A percentile compares a stretch with the other conserved stretches of the same genome.
Conservation (phyloP, 2,113 vertebrate genomes). For the Emydocephalus ijimae region DNA sequence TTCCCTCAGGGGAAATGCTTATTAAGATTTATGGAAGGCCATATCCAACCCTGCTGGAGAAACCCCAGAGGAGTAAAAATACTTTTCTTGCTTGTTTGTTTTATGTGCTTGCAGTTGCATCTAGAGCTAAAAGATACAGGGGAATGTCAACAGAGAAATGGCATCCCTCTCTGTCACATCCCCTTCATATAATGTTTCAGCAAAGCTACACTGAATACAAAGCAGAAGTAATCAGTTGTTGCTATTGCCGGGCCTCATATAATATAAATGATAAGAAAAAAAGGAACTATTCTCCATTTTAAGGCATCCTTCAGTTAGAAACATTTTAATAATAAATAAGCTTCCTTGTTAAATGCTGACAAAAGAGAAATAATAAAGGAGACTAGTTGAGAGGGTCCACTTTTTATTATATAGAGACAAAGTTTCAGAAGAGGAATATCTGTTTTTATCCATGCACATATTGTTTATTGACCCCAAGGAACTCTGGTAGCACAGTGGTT, state of each 20-base stretch:
- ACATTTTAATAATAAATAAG: background rate
- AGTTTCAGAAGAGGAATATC: background rate
- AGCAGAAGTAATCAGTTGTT: background rate
- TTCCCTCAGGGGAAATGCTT: background rate
- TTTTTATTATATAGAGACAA: background rate
- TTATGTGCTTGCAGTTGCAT: background rate
- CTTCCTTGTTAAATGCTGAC: background rate
- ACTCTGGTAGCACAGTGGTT: background rate
- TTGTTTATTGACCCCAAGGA: background rate
- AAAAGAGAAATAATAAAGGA: background rate
- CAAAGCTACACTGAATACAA: background rate
- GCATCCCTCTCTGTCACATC: background rate
- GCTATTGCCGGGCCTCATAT: background rate
- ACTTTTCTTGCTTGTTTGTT: background rate
- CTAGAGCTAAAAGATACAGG: background rate
- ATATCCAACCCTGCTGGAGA: background rate
- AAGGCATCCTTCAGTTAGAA: background rate
- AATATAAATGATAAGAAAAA: background rate
- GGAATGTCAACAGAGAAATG: background rate
- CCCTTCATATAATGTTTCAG: background rate
- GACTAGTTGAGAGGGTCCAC: background rate
- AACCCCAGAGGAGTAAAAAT: too few species aligned
- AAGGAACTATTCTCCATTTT: background rate
- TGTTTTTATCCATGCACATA: background rate
- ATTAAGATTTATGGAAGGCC: background rate